Base-by-base conservation (phyloP, 2,888 invertebrate species). In the Caenorhabditis angaria region DNA sequence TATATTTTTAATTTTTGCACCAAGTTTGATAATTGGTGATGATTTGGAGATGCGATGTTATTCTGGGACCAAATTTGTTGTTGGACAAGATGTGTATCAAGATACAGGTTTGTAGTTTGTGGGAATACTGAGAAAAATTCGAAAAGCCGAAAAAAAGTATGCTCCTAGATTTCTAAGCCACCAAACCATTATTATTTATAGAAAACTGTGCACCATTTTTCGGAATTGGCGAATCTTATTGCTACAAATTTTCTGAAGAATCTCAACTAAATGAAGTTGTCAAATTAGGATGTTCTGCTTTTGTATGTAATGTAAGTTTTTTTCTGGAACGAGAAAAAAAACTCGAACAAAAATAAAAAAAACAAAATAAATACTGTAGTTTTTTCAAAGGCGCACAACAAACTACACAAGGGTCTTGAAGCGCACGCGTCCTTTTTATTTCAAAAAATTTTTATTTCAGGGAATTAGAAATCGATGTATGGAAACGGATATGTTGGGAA, bases 221-320 rank as follows among this genome's bases (percentile, higher is more conserved):
- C 0, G 81, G 78, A 4, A 35, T 74, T 48, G 78, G 78, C 25
- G 78, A 81, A 32, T 54, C 74, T 2, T 82, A 82, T 32, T 82
- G 82, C 54, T 82, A 82, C 62, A 71, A 76, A 24, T 82, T 82
- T 35, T 68, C 63, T 58, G 82, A 80, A 41, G 77, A 82, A 48
- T 76, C 69, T 6, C 27, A 61, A 55, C 55, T 77, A 59, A 80
- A 76, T 62, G 77, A 70, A 50, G 80, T 72, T n/a, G 70, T 76
- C 22, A 81, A 82, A 61, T 62, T 82, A 64, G 82, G 82, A 10
- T 82, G 82, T 28, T 77, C 81, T 3, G 67, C 60, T 22, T 61
- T 82, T 18, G 59, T 81, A n/a, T 82, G 81, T 63, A 73, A 80
- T 64, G 82, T 82, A 18, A 73, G 78, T 72, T 22, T 48, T 48